A percentile compares a stretch with the other conserved stretches of the same genome.
Evolutionary conservation across 1,140 invertebrate species (phyloP).

Genomic region (Drosophila parabipectinata): DNA sequence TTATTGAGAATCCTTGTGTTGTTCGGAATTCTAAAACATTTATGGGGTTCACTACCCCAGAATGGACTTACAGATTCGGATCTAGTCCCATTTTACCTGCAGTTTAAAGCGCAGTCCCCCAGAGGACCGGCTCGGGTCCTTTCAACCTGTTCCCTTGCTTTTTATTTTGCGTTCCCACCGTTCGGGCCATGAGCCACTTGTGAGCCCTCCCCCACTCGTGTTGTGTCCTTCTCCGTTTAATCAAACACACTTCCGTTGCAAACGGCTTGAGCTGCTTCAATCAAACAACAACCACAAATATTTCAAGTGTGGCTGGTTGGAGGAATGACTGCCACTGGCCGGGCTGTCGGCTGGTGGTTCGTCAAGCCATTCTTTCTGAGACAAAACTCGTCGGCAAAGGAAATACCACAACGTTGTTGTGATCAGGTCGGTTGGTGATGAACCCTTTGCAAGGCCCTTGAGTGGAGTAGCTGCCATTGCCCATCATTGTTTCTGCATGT

Average conservation of each 20-base stretch:
- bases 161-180: slow-evolving; percentile 16
- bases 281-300: slow-evolving; percentile 81
- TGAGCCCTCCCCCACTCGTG: slow-evolving; percentile 22
- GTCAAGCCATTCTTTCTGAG: slow-evolving; percentile 37
- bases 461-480: slow-evolving; percentile 51
- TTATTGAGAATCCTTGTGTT: background rate
- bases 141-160: slow-evolving; percentile 34
- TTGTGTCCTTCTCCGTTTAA: slow-evolving; percentile 74
- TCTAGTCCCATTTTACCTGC: slow-evolving; percentile 48
- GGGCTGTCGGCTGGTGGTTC: slow-evolving; percentile 7
- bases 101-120: slow-evolving; percentile 45
- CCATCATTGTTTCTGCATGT: slow-evolving; percentile 44
- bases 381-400: slow-evolving; percentile 76
- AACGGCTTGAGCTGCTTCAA: slow-evolving; percentile 79
- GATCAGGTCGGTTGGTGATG: slow-evolving; percentile 55
- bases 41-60: background rate
- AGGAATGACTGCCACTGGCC: slow-evolving; percentile 25
- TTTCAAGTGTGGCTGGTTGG: slow-evolving; percentile 73
- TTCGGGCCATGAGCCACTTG: slow-evolving; percentile 13
- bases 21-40: slow-evolving; percentile 3
- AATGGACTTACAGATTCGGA: background rate
- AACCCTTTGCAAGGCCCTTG: slow-evolving; percentile 72
- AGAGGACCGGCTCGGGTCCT: slow-evolving; percentile 16
- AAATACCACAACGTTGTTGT: slow-evolving; percentile 70
- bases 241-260: slow-evolving; percentile 80